phyloP scores from a whole-genome alignment of 2,797 vertebrate genomes.

The Protonibea diacanthus region DNA sequence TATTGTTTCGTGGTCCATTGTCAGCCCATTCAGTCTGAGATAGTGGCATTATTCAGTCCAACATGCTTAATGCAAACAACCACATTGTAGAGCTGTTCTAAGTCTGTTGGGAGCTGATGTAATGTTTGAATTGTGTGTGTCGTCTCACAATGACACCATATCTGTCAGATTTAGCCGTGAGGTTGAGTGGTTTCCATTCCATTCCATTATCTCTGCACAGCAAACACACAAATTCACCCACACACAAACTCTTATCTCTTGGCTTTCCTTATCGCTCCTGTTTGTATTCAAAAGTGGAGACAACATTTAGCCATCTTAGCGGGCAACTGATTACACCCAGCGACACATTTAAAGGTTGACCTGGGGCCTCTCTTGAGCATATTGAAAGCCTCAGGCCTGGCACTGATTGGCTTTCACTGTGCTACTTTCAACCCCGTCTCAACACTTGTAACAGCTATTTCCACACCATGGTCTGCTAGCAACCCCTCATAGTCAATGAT shows the following conservation, averaged over 20 bases:
- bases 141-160: slow-evolving; percentile 60
- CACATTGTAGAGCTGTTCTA: slow-evolving; percentile 55
- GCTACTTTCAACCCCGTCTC: slow-evolving; percentile 34
- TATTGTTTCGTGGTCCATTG: slow-evolving; percentile 65
- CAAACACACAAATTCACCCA: slow-evolving; percentile 52
- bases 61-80: slow-evolving; percentile 62
- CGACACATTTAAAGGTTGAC: slow-evolving; percentile 61
- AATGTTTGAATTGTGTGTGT: slow-evolving; percentile 39
- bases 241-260: slow-evolving; percentile 51
- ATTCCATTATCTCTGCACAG: slow-evolving; percentile 74
- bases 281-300: slow-evolving; percentile 67
- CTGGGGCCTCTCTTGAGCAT: slow-evolving; percentile 26
- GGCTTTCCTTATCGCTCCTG: slow-evolving; percentile 62
- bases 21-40: slow-evolving; percentile 50
- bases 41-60: slow-evolving; percentile 55
- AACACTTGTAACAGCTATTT: slow-evolving; percentile 46
- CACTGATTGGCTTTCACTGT: slow-evolving; percentile 32
- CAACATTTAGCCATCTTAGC: slow-evolving; percentile 65
- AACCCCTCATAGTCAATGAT: slow-evolving; percentile 41
- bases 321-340: slow-evolving; percentile 53
- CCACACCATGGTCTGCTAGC: slow-evolving; percentile 8
- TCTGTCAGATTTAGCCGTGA: slow-evolving; percentile 72
- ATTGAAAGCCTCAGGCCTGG: slow-evolving; percentile 46
- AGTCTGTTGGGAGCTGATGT: slow-evolving; percentile 59
- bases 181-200: slow-evolving; percentile 76